Percentiles rank a stretch among this genome's conserved stretches.
Conservation (phyloP, 2,888 invertebrate genomes). For the Torymus auratus region DNA sequence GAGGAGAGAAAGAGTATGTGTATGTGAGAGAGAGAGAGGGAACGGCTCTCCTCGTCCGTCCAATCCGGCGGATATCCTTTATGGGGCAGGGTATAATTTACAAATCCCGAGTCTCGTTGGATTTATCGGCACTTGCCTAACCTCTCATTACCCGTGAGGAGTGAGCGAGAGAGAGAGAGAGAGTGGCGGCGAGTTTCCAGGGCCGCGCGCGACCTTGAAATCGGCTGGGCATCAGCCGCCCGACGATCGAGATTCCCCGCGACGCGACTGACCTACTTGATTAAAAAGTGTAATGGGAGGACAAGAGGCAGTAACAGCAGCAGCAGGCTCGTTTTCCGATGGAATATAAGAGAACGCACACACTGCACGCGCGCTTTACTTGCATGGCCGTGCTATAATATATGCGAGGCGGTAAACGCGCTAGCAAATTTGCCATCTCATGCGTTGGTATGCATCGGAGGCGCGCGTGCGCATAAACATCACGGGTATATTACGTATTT, state of each 20-base stretch:
- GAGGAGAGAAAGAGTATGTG: not conserved
- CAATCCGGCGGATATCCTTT: constrained; percentile 67
- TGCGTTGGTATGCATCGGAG: not conserved
- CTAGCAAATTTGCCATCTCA: too few relatives aligned
- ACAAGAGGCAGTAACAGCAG: not conserved
- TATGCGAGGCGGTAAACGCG: too few relatives aligned
- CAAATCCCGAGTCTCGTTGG: constrained; percentile 75
- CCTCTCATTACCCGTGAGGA: constrained; percentile 73
- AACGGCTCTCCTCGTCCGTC: constrained; percentile 37
- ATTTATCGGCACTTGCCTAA: constrained; percentile 77
- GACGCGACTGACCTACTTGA: constrained; percentile 70
- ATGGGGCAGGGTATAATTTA: constrained; percentile 75
- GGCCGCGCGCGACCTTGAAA: constrained; percentile 66
- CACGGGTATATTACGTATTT: too few relatives aligned
- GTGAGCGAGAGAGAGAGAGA: constrained; percentile 25
- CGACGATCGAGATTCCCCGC: constrained; percentile 25
- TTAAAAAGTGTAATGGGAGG: constrained; percentile 55
- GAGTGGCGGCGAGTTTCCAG: not conserved
- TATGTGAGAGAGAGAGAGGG: constrained; percentile 21
- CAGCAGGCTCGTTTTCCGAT: not conserved
- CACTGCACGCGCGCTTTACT: not conserved
- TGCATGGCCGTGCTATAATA: too few relatives aligned
- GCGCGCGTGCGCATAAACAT: not conserved
- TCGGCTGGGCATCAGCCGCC: constrained; percentile 52
- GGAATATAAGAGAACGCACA: not conserved